A percentile compares a stretch with the other conserved stretches of the same genome.
phyloP scores from a whole-genome alignment of 2,888 invertebrate genomes.

The Theretra japonica region DNA sequence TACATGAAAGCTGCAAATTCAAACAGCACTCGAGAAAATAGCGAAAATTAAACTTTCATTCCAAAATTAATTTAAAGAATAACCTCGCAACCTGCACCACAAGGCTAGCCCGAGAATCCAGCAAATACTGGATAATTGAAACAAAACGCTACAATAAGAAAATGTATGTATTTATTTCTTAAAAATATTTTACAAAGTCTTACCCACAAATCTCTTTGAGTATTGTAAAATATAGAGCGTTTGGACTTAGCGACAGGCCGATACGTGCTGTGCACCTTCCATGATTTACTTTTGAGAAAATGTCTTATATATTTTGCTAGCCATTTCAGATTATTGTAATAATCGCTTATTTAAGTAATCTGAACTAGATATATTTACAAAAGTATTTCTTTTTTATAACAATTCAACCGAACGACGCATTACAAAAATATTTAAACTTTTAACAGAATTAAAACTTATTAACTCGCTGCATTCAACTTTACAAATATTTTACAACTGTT shows the following conservation, averaged over 20 bases:
- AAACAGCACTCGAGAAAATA: slow-evolving; percentile 1
- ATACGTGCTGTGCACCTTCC: neutral
- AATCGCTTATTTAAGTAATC: neutral
- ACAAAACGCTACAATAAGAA: slow-evolving; percentile 40
- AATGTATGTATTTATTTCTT: slow-evolving; percentile 41
- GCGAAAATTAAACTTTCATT: slow-evolving; percentile 7
- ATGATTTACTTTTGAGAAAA: neutral
- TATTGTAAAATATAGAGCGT: neutral
- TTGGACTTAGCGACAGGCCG: neutral
- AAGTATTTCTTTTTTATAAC: too few species aligned
- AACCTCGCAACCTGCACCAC: neutral
- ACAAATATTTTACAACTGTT: too few species aligned
- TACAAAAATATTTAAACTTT: too few species aligned
- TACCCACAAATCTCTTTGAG: slow-evolving; percentile 37
- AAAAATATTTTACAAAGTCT: slow-evolving; percentile 49
- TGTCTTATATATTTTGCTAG: neutral
- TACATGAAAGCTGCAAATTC: neutral
- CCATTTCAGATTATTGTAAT: neutral
- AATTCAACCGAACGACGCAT: too few species aligned
- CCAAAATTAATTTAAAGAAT: slow-evolving; percentile 26
- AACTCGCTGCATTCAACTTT: too few species aligned
- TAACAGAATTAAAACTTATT: too few species aligned
- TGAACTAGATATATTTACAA: neutral
- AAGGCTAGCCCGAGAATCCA: neutral
- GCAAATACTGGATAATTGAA: slow-evolving; percentile 28